Conservation (phyloP, 1,140 invertebrate genomes). For the Lanistes nyassanus region DNA sequence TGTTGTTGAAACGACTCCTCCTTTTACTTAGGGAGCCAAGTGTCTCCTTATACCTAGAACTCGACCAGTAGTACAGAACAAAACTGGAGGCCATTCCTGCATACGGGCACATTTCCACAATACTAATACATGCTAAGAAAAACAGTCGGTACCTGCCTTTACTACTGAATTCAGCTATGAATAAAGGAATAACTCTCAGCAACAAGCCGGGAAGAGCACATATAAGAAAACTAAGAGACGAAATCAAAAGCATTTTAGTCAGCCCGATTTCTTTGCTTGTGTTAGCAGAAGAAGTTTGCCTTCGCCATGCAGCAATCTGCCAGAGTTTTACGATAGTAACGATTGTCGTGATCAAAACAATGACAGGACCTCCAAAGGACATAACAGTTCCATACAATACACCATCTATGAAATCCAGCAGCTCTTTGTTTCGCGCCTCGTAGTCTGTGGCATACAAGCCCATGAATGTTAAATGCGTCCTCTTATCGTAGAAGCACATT, state of each 20-base stretch:
- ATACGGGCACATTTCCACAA: not conserved
- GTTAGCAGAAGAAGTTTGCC: not conserved
- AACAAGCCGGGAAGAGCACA: not conserved
- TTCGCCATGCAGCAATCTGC: conserved; percentile 1
- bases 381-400: conserved; percentile 1
- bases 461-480: not conserved
- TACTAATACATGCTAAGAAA: conserved; percentile 2
- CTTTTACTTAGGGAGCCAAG: not conserved
- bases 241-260: conserved; percentile 11
- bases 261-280: not conserved
- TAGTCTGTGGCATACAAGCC: not conserved
- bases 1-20: too few species aligned
- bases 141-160: not conserved
- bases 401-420: not conserved
- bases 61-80: conserved; percentile 3
- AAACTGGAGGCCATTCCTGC: not conserved
- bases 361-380: not conserved
- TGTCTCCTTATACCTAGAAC: conserved; percentile 4
- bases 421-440: not conserved
- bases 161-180: not conserved
- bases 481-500: conserved; percentile 2
- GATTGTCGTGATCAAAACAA: conserved; percentile 4
- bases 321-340: conserved; percentile 1
- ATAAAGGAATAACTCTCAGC: not conserved
- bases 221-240: not conserved